Evolutionary conservation across 2,113 vertebrate species (phyloP), one percentile per base, ranked within the genome.

Genomic region (Ophiodon elongatus): DNA sequence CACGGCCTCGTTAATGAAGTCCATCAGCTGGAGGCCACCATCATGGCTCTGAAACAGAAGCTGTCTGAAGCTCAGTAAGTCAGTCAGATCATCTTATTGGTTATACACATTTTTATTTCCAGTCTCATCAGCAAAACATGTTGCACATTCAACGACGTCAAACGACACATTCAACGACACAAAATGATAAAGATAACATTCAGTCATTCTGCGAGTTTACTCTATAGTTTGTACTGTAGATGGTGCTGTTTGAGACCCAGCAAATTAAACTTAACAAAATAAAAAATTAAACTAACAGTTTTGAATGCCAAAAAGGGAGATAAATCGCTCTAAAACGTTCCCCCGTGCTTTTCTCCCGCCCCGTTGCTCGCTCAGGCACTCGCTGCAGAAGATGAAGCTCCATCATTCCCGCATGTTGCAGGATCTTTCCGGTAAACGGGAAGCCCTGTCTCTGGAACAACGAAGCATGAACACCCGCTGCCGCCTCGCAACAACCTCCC

Each of bases 21-120:
- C 25, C 95, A 95, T 43, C 96, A 98, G 91, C 92, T 99, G 83
- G 96, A 97, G 66, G 90, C 92, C 14, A 95, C 92, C 0, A 97
- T 97, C 41, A 27, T 74, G 3, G 88, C 87, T 0, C 93, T 99
- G 80, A 95, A 90, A 73, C 93, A 96, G 92, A 98, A 99, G 86
- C 89, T 98, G 21, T 93, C 93, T 0, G 94, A 99, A 66, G 93
- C 96, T 15, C 97, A 96, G 98, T 99, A 92, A 92, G 98, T 96
- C 57, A 3, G 29, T 64, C 1, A 50, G 35, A 76, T 50, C 27
- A 69, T 6, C 25, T 33, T 0, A 21, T 29, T 31, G 13, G 8
- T 19, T 29, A 8, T 29, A 6, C 29, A 33, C 21, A 2, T 27
- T 39, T 59, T 29, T 47, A 29, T 52, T 56, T 37, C 21, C 35